These are phyloP conservation scores for Rhamnusium bicolor DNA, from an alignment of 2,888 invertebrate genomes.

Conservation along the genomic window DNA sequence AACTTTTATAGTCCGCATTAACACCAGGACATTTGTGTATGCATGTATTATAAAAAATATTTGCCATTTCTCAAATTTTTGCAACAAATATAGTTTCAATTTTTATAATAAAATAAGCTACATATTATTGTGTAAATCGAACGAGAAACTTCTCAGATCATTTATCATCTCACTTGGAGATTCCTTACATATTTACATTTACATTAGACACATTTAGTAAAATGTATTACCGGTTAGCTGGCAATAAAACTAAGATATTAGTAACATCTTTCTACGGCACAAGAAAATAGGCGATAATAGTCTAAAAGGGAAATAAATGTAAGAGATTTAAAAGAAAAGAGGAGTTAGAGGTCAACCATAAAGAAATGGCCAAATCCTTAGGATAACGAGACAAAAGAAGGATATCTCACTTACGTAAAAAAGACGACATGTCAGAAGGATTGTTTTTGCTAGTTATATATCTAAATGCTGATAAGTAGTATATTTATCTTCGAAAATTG, in stretches of 20 bases:
- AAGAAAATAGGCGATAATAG: slow-evolving; percentile 65
- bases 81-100: too few relatives aligned
- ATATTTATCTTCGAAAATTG: slow-evolving; percentile 7
- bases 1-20: too few relatives aligned
- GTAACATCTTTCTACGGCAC: slow-evolving; percentile 59
- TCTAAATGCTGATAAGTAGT: slow-evolving; percentile 5
- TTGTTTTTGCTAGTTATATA: slow-evolving; percentile 30
- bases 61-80: too few relatives aligned
- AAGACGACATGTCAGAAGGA: slow-evolving; percentile 43
- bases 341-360: slow-evolving; percentile 64
- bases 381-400: slow-evolving; percentile 61
- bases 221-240: slow-evolving; percentile 34
- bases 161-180: neutral
- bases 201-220: slow-evolving; percentile 8
- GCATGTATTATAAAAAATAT: too few relatives aligned
- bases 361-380: slow-evolving; percentile 64
- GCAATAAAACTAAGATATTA: slow-evolving; percentile 59
- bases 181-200: neutral
- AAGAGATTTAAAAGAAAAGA: slow-evolving; percentile 64
- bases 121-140: too few relatives aligned
- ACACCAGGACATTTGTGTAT: too few relatives aligned
- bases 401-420: slow-evolving; percentile 58
- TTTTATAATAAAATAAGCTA: too few relatives aligned
- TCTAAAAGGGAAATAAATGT: slow-evolving; percentile 66
- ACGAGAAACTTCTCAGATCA: neutral